Evolutionary conservation across 2,797 vertebrate genomes (phyloP).

Genomic region (Ciconia nigra): DNA sequence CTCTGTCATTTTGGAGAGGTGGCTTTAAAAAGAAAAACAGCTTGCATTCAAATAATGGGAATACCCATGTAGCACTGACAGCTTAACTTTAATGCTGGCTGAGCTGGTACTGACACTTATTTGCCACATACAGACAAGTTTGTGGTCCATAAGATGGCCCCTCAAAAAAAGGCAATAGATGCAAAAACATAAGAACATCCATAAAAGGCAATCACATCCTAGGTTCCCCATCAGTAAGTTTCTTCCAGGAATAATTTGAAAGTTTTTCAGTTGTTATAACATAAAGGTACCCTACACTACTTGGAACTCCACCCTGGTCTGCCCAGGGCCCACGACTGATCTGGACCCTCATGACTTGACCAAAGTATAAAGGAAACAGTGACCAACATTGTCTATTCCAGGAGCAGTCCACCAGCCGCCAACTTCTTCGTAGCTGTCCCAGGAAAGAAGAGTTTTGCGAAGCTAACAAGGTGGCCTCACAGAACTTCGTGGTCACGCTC

Average conservation of each 20-base stretch:
- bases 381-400: not conserved
- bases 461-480: conserved; percentile 1
- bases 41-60: not conserved
- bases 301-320: not conserved
- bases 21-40: not conserved
- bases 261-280: not conserved
- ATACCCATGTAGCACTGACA: not conserved
- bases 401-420: not conserved
- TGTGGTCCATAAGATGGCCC: not conserved
- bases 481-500: not conserved
- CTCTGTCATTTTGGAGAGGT: not conserved
- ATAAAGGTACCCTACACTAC: not conserved
- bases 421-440: not conserved
- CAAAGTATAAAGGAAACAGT: not conserved
- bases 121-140: not conserved
- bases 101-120: not conserved
- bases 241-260: not conserved
- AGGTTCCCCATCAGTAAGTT: not conserved
- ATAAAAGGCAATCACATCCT: not conserved
- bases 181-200: not conserved
- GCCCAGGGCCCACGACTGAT: not conserved
- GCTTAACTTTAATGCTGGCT: not conserved
- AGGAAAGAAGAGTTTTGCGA: not conserved
- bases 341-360: not conserved
- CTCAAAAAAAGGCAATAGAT: not conserved